Percentiles rank a stretch among this genome's conserved stretches.
phyloP scores from a whole-genome alignment of 1,140 invertebrate genomes.

The Drosophila sulfurigaster region DNA sequence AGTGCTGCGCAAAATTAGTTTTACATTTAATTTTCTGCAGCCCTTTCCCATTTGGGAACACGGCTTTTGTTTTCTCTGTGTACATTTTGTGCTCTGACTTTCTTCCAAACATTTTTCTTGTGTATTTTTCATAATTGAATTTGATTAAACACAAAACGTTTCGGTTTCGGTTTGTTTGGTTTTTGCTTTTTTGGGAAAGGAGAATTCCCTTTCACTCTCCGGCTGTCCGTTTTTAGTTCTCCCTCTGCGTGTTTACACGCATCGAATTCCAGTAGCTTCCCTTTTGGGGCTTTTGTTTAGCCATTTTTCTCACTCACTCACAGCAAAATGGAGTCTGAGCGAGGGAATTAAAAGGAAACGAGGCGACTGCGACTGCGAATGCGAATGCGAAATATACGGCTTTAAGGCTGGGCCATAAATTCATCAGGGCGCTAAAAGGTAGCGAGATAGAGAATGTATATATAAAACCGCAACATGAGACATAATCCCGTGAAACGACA shows the following conservation, averaged over 20 bases:
- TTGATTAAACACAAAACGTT: slow-evolving; percentile 68
- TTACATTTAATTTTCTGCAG: not conserved
- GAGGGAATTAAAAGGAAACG: slow-evolving; percentile 2
- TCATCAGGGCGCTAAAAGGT: slow-evolving; percentile 72
- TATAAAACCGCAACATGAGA: slow-evolving; percentile 74
- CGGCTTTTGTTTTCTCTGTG: slow-evolving; percentile 8
- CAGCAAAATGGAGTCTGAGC: slow-evolving; percentile 17
- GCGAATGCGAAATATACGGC: slow-evolving; percentile 14
- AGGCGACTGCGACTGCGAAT: not conserved
- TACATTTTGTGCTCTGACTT: slow-evolving; percentile 6
- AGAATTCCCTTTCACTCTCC: not conserved
- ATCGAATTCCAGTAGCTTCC: slow-evolving; percentile 45
- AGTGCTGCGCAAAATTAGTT: not conserved
- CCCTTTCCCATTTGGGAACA: not conserved
- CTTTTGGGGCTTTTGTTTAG: slow-evolving; percentile 34
- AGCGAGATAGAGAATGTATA: not conserved
- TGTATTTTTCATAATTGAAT: slow-evolving; percentile 72
- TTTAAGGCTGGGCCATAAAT: slow-evolving; percentile 65
- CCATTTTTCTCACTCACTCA: not conserved
- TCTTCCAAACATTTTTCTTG: slow-evolving; percentile 35
- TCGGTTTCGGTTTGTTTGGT: slow-evolving; percentile 54
- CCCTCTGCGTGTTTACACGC: slow-evolving; percentile 51
- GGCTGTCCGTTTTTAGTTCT: not conserved
- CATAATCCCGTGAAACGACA: slow-evolving; percentile 69
- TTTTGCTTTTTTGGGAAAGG: slow-evolving; percentile 44